These are phyloP conservation scores for Luperina nickerlii DNA, from an alignment of 2,888 invertebrate genomes.

Conservation along the genomic window DNA sequence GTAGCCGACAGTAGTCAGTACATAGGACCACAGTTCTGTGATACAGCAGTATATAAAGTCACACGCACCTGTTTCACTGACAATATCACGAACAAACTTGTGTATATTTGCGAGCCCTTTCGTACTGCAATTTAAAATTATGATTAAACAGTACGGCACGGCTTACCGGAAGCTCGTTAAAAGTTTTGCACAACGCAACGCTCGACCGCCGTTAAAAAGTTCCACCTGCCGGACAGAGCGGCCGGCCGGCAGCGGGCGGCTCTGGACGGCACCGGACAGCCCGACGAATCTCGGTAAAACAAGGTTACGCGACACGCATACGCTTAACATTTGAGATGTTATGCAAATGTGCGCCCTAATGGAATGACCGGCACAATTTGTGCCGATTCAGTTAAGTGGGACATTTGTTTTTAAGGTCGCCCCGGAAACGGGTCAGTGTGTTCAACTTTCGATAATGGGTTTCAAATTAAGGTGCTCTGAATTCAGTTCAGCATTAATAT, in stretches of 20 bases:
- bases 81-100: constrained; percentile 22
- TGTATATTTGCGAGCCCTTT: constrained; percentile 34
- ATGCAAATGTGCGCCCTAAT: constrained; percentile 62
- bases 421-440: constrained; percentile 46
- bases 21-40: neutral
- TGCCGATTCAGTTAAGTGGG: constrained; percentile 57
- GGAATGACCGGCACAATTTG: constrained; percentile 56
- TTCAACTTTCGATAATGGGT: constrained; percentile 61
- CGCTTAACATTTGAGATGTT: constrained; percentile 54
- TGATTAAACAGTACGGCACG: constrained; percentile 60
- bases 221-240: constrained; percentile 53
- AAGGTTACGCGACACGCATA: constrained; percentile 55
- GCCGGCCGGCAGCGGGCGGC: constrained; percentile 33
- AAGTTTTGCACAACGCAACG: constrained; percentile 61
- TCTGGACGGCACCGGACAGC: constrained; percentile 31
- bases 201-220: constrained; percentile 64
- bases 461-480: constrained; percentile 56
- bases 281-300: constrained; percentile 49
- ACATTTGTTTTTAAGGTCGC: constrained; percentile 55
- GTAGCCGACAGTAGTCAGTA: constrained; percentile 2
- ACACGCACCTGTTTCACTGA: constrained; percentile 20
- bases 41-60: neutral
- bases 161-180: constrained; percentile 66
- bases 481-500: constrained; percentile 40
- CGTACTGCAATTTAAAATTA: constrained; percentile 60